Conservation (phyloP, 2,888 invertebrate species). For the Automeris io region DNA sequence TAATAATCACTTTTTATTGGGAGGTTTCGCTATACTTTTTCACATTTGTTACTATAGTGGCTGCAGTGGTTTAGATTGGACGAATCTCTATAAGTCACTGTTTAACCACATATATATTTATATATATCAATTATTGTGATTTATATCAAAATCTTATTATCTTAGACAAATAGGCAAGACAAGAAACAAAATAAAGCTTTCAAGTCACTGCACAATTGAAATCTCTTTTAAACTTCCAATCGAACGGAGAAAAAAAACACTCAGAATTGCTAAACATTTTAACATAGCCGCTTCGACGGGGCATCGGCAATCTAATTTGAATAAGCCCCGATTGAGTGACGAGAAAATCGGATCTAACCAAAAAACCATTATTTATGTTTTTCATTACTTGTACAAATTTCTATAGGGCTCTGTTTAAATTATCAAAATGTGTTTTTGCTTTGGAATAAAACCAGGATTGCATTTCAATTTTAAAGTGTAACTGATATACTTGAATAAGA, state of each 20-base stretch:
- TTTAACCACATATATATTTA: too few relatives aligned
- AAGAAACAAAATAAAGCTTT: neutral
- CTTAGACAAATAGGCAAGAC: too few relatives aligned
- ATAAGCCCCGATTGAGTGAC: conserved; percentile 10
- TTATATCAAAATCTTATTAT: neutral
- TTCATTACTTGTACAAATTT: neutral
- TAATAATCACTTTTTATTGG: too few relatives aligned
- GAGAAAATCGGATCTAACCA: conserved; percentile 7
- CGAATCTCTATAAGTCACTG: too few relatives aligned
- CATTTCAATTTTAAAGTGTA: too few relatives aligned
- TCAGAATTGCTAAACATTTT: conserved; percentile 2
- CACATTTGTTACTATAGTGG: too few relatives aligned
- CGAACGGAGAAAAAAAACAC: conserved; percentile 1
- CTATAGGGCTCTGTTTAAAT: neutral
- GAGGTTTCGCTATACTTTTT: too few relatives aligned
- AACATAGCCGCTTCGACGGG: conserved; percentile 7
- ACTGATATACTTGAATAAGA: too few relatives aligned
- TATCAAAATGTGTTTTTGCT: neutral
- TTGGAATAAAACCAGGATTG: too few relatives aligned
- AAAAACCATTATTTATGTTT: conserved; percentile 9
- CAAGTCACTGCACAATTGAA: conserved; percentile 1
- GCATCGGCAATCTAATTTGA: conserved; percentile 9
- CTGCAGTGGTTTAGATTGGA: too few relatives aligned
- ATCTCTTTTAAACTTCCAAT: neutral
- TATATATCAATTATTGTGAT: too few relatives aligned